Evolutionary conservation across 2,113 vertebrate species (phyloP), one percentile per base, ranked within the genome.

Genomic region (Semnornis frantzii): DNA sequence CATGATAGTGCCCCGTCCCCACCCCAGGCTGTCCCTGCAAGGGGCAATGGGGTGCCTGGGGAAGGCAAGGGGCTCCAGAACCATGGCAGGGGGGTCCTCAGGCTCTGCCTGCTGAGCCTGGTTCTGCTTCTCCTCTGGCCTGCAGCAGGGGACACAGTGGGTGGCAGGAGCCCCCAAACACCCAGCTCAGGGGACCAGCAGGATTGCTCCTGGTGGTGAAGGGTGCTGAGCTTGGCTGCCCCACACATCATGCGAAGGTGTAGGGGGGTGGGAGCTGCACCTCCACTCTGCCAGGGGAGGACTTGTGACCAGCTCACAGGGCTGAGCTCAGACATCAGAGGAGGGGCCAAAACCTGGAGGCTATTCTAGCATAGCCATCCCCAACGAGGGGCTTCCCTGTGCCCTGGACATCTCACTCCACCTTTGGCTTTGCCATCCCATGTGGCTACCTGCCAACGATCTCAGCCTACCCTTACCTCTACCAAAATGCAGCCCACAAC

Each of bases 71-170:
- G 28, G 75, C 37, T 74, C 19, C 37, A 33, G 55, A 2, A 1
- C 46, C 21, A 3, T 1, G 0, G 14, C 50, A 17, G 20, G 15
- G 50, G 20, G 20, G 2, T 8, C 30, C 44, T 58, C 2, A 0
- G 20, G 37, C 34, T 42, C 34, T 64, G 42, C 48, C 33, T 0
- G 0, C 8, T 16, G 81, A 1, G 2, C 18, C 33, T 0, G 0
- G 20, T 27, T 15, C 50, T 60, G 44, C 65, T 55, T 63, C 15
- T 31, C 24, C 63, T 31, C 63, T 31, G 69, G 24, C 20, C 68
- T 30, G 23, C n/a, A 20, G 15, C 19, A 3, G 20, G 31, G 25
- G 54, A 42, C 15, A 9, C 1, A 6, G 42, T 4, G 0, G 4
- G 39, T 9, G 55, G 12, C 14, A 68, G 34, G 15, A 79, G 31